Base-by-base conservation (phyloP, 2,888 invertebrate genomes). In the Agriotes lineatus region DNA sequence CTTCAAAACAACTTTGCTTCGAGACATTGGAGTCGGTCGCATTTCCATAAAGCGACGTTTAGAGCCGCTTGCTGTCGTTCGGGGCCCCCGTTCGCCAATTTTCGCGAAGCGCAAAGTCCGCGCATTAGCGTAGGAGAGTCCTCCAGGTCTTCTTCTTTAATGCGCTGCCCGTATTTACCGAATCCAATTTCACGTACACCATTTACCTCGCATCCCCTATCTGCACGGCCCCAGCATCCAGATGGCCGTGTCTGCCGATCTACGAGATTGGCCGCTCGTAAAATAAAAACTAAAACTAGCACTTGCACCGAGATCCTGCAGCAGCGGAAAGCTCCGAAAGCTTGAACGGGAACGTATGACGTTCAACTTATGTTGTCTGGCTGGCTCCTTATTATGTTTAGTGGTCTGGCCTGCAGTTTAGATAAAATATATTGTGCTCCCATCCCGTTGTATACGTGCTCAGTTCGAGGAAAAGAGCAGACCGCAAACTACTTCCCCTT, bases 171-270 rank as follows among this genome's bases (percentile, higher is more conserved):
- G 72, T 72, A 72, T 72, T 72, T 72, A 72, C 72, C 60, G 67
- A 69, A 72, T 69, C 72, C 72, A 72, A 72, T 72, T 72, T 72
- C 72, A 69, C 69, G 72, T 72, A 69, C 72, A 54, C 72, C 72
- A 69, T 72, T 72, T 69, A 67, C 72, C 69, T 67, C 66, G 69
- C 67, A 63, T 69, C 63, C 65, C 59, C 67, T 69, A 72, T 72
- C 72, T 69, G 60, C 60, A 69, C 72, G 72, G 42, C 48, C 57
- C 57, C 67, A 67, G 72, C 61, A 72, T 72, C 69, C 72, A 69
- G 69, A 72, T 72, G 67, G 69, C 72, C 42, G 52, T 67, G 69
- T 69, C 62, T 66, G 56, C 66, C 66, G 72, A 69, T 72, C 67
- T 69, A 69, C 69, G 69, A 72, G 72, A 72, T 72, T 72, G 72